phyloP scores from a whole-genome alignment of 2,113 vertebrate genomes.

The Alethe castanea region DNA sequence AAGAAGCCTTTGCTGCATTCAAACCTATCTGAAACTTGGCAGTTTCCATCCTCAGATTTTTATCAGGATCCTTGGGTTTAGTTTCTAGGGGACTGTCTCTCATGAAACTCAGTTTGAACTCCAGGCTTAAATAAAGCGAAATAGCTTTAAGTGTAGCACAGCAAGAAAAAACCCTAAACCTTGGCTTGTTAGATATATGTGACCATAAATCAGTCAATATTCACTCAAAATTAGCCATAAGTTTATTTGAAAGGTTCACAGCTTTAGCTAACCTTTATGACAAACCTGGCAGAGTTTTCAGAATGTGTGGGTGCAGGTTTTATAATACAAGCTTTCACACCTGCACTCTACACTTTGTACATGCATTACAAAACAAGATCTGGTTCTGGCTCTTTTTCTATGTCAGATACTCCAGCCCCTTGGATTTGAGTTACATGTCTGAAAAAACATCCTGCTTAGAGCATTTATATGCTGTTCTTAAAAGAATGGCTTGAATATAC shows the following conservation, averaged over 20 bases:
- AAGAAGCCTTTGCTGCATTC: neutral
- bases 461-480: neutral
- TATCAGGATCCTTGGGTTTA: neutral
- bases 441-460: neutral
- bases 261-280: neutral
- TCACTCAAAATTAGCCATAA: constrained; percentile 16
- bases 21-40: neutral
- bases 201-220: neutral
- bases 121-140: neutral
- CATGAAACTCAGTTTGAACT: neutral
- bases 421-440: neutral
- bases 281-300: constrained; percentile 15
- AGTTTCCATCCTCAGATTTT: neutral
- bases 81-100: neutral
- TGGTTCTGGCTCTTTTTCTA: neutral
- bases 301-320: constrained; percentile 6
- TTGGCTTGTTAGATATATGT: neutral
- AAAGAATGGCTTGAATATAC: neutral
- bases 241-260: constrained; percentile 16
- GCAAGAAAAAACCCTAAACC: neutral
- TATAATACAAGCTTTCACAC: neutral
- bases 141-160: neutral
- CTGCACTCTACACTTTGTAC: neutral
- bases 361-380: neutral
- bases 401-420: neutral